Conservation (phyloP, 2,888 invertebrate genomes). For the Muscina levida region DNA sequence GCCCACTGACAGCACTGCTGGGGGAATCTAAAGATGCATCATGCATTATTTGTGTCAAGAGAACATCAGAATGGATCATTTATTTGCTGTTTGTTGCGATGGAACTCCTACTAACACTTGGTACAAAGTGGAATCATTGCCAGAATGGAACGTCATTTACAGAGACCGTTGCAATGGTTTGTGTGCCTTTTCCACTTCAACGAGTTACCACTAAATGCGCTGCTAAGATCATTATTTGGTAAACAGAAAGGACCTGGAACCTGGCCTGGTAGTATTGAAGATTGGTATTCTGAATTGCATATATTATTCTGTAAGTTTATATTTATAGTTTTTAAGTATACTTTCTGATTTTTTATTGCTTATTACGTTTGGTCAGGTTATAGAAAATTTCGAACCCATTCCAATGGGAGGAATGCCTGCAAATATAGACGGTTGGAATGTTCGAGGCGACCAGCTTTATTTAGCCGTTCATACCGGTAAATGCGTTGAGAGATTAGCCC, state of each 20-base stretch:
- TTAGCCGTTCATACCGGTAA: not conserved
- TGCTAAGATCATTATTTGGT: conserved; percentile 1
- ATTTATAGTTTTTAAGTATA: not conserved
- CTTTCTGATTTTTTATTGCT: not conserved
- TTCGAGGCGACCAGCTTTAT: not conserved
- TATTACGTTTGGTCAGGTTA: not conserved
- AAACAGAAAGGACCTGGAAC: conserved; percentile 40
- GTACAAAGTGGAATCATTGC: conserved; percentile 18
- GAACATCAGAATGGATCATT: not conserved
- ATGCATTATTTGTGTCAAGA: conserved; percentile 23
- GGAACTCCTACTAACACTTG: conserved; percentile 27
- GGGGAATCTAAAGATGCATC: conserved; percentile 18
- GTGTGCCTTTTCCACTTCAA: conserved; percentile 47
- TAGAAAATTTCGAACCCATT: not conserved
- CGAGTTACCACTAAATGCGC: conserved; percentile 35
- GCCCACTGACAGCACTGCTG: conserved; percentile 5
- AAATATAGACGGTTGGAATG: not conserved
- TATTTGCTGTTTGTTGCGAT: conserved; percentile 34
- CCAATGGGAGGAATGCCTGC: not conserved
- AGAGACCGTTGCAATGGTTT: conserved; percentile 40
- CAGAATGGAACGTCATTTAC: not conserved
- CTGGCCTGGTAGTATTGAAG: conserved; percentile 24
- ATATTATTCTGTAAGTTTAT: conserved; percentile 6
- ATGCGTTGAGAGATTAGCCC: not conserved
- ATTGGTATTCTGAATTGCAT: not conserved